Percentiles rank a stretch among this genome's conserved stretches.
Conservation (phyloP, 2,797 vertebrate genomes). For the Syngnathus rostellatus region DNA sequence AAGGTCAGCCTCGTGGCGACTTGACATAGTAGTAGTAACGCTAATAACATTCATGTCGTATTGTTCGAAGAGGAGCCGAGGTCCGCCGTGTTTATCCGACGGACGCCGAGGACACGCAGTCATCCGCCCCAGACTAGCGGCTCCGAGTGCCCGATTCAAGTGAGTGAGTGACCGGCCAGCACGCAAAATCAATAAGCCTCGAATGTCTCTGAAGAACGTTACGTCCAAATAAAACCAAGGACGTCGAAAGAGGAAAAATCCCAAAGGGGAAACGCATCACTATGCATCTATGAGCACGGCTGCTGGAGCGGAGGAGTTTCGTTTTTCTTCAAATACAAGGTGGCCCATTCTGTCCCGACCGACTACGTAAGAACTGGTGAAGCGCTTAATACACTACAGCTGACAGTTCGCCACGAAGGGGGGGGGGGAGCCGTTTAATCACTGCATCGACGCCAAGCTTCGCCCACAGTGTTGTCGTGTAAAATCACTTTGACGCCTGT, state of each 20-base stretch:
- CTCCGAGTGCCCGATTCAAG: constrained; percentile 22
- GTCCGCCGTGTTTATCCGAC: constrained; percentile 35
- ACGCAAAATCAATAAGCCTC: constrained; percentile 21
- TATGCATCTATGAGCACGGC: constrained; percentile 17
- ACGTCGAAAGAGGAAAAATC: background rate
- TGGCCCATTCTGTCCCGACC: background rate
- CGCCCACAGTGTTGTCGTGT: constrained; percentile 8
- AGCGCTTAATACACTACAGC: constrained; percentile 49
- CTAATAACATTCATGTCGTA: constrained; percentile 19
- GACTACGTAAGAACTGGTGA: background rate
- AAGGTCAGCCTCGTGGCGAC: constrained; percentile 60
- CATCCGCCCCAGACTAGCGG: constrained; percentile 59
- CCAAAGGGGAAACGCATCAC: constrained; percentile 24
- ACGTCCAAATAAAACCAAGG: background rate
- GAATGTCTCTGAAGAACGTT: constrained; percentile 10
- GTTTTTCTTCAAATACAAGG: background rate
- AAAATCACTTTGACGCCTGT: constrained; percentile 42
- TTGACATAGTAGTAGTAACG: constrained; percentile 17
- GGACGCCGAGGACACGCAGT: constrained; percentile 49
- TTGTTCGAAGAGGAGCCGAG: constrained; percentile 45
- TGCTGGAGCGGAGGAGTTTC: background rate
- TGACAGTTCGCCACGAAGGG: constrained; percentile 19
- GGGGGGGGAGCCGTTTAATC: constrained; percentile 6
- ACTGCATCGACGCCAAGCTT: constrained; percentile 12
- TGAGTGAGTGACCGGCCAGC: constrained; percentile 15